A percentile compares a stretch with the other conserved stretches of the same genome.
phyloP scores from a whole-genome alignment of 2,797 vertebrate species.

The Enteromius fasciolatus region DNA sequence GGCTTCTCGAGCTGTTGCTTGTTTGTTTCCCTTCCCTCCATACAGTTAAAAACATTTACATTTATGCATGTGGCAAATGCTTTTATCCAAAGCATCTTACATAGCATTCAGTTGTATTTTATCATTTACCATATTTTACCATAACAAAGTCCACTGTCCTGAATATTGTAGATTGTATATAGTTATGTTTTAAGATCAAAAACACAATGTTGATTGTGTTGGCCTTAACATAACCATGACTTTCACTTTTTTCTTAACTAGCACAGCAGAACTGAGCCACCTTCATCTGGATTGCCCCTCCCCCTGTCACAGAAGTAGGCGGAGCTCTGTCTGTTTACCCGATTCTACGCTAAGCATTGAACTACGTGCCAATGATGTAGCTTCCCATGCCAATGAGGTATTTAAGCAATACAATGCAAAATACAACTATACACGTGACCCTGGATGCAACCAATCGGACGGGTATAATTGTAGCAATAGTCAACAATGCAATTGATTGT shows the following conservation, averaged over 20 bases:
- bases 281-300: constrained; percentile 58
- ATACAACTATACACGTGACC: neutral
- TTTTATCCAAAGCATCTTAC: neutral
- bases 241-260: constrained; percentile 53
- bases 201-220: neutral
- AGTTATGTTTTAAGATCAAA: neutral
- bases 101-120: neutral
- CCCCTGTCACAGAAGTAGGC: constrained; percentile 51
- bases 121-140: neutral
- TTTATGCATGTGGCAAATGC: neutral
- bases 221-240: neutral
- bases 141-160: neutral
- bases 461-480: too few relatives aligned
- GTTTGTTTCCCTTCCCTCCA: neutral
- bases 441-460: too few relatives aligned
- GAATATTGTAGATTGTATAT: too few relatives aligned
- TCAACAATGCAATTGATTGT: too few relatives aligned
- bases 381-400: constrained; percentile 2
- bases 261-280: constrained; percentile 68
- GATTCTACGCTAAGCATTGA: constrained; percentile 26
- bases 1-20: constrained; percentile 8
- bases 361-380: constrained; percentile 41
- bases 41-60: neutral
- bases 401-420: neutral
- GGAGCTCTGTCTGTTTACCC: constrained; percentile 29